phyloP scores from a whole-genome alignment of 2,888 invertebrate genomes.

The Autographa gamma region DNA sequence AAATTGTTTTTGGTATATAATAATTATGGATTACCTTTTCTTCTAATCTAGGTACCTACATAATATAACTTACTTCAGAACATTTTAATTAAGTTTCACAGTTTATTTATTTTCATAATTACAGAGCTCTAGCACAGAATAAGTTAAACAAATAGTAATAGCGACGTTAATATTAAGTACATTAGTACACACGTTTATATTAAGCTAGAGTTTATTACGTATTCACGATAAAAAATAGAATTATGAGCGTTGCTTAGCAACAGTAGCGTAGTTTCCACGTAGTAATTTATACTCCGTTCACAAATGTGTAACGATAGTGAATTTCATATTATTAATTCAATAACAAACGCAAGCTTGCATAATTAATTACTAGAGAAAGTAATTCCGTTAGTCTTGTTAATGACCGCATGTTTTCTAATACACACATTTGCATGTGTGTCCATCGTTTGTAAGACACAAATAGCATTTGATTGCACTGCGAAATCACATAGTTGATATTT shows the following conservation, averaged over 20 bases:
- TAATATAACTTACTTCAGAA: too few species aligned
- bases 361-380: slow-evolving; percentile 60
- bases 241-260: slow-evolving; percentile 1
- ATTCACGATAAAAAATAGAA: not conserved
- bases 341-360: slow-evolving; percentile 49
- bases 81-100: too few species aligned
- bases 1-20: too few species aligned
- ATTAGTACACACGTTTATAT: not conserved
- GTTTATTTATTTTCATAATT: not conserved
- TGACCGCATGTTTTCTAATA: slow-evolving; percentile 56
- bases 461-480: slow-evolving; percentile 4
- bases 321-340: slow-evolving; percentile 56
- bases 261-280: not conserved
- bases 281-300: slow-evolving; percentile 22
- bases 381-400: slow-evolving; percentile 48
- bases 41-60: too few species aligned
- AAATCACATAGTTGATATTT: not conserved
- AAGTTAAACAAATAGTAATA: not conserved
- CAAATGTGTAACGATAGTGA: slow-evolving; percentile 38
- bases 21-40: too few species aligned
- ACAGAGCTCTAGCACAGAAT: too few species aligned
- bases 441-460: slow-evolving; percentile 20
- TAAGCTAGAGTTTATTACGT: too few species aligned
- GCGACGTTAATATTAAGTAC: not conserved
- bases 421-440: slow-evolving; percentile 45